These are phyloP conservation scores for Agrochola circellaris DNA, from an alignment of 2,888 invertebrate species.

Conservation along the genomic window DNA sequence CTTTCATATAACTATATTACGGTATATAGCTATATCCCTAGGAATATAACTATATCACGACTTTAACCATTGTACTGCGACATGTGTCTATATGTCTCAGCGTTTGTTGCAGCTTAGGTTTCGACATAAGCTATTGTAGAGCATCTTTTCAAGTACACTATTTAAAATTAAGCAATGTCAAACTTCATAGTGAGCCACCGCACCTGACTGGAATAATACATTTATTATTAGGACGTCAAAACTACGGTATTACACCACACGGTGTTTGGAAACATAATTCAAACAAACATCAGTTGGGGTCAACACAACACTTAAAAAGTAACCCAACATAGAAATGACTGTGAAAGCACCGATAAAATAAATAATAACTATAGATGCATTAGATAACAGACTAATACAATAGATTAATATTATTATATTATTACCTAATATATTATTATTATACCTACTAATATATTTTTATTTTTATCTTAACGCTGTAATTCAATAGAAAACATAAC, in stretches of 20 bases:
- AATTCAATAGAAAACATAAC: neutral
- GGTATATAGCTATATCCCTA: no score
- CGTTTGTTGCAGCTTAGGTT: neutral
- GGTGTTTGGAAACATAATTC: constrained; percentile 32
- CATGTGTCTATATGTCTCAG: neutral
- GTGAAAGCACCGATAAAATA: neutral
- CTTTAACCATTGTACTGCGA: no score
- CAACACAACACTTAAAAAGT: constrained; percentile 18
- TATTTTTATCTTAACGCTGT: neutral
- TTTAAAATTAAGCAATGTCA: constrained; percentile 34
- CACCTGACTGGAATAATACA: constrained; percentile 45
- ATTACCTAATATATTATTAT: no score
- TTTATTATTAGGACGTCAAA: constrained; percentile 4
- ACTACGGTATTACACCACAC: constrained; percentile 7
- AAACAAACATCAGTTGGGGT: constrained; percentile 32
- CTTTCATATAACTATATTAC: no score
- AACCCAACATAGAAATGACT: neutral
- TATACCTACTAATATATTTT: neutral
- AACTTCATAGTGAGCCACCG: constrained; percentile 18
- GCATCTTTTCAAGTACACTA: constrained; percentile 26
- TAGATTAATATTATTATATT: no score
- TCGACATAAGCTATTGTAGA: neutral
- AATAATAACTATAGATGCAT: neutral
- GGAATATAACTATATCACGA: no score
- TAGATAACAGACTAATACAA: no score